A percentile compares a stretch with the other conserved stretches of the same genome.
Conservation (phyloP, 2,113 vertebrate species). For the Rhizomys pruinosus region DNA sequence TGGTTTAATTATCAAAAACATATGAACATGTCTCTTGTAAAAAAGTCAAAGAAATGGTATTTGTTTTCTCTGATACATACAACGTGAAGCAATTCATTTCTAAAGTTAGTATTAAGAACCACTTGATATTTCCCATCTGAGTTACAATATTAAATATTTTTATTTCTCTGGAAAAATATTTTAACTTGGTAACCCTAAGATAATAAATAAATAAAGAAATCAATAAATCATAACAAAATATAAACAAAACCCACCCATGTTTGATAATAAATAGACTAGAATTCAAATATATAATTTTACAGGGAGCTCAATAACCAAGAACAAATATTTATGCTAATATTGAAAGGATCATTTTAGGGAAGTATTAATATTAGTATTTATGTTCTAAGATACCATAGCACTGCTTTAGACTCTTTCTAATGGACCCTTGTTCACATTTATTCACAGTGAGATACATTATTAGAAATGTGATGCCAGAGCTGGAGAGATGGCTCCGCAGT, state of each 20-base stretch:
- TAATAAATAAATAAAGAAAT: too few species aligned
- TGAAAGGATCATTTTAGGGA: background rate
- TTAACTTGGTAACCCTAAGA: background rate
- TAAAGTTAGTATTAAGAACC: background rate
- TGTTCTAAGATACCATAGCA: background rate
- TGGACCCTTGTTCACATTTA: background rate
- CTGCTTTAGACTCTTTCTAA: background rate
- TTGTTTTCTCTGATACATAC: background rate
- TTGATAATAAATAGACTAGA: background rate
- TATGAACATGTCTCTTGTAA: background rate
- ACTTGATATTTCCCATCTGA: background rate
- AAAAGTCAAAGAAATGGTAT: background rate
- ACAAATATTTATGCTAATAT: background rate
- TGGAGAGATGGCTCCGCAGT: too few species aligned
- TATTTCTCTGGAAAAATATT: background rate
- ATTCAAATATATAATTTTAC: background rate
- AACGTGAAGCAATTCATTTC: background rate
- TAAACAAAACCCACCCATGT: background rate
- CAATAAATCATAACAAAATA: too few species aligned
- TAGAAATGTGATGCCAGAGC: background rate
- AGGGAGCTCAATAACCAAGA: background rate
- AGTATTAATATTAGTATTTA: background rate
- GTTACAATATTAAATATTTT: slow-evolving; percentile 9
- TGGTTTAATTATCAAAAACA: background rate
- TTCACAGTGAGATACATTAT: background rate